Conservation (phyloP, 2,113 vertebrate species). For the Dunckerocampus dactyliophorus region DNA sequence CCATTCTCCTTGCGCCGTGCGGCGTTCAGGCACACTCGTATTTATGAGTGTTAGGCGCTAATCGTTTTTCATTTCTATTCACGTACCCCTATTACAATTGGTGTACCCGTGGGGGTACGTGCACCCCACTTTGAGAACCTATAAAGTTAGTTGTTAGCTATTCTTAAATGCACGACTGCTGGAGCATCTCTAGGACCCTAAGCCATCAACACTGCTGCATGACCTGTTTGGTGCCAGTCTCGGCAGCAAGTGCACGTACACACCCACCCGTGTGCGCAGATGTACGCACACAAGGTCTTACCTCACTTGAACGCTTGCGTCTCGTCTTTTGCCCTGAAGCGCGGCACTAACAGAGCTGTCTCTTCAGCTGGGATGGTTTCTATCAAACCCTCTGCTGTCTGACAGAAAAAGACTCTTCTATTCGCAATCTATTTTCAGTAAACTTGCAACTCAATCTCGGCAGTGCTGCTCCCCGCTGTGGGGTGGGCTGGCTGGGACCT, state of each 20-base stretch:
- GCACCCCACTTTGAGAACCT: no score
- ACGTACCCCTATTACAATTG: no score
- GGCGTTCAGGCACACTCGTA: no score
- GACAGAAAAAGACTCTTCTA: slow-evolving; percentile 48
- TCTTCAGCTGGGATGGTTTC: slow-evolving; percentile 36
- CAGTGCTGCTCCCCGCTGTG: slow-evolving; percentile 42
- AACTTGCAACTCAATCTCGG: slow-evolving; percentile 71
- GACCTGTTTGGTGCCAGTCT: slow-evolving; percentile 13
- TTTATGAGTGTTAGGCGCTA: no score
- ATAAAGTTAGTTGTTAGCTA: no score
- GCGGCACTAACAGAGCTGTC: slow-evolving; percentile 39
- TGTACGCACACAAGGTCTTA: slow-evolving; percentile 38
- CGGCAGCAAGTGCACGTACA: background rate
- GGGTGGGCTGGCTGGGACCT: slow-evolving; percentile 20
- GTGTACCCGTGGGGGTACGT: no score
- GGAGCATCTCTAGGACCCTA: background rate
- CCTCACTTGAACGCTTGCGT: slow-evolving; percentile 50
- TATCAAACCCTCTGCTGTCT: slow-evolving; percentile 52
- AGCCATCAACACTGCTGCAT: slow-evolving; percentile 8
- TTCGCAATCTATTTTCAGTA: slow-evolving; percentile 72
- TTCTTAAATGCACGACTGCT: no score
- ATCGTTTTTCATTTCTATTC: no score
- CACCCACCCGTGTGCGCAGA: background rate
- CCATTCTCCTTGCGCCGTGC: no score
- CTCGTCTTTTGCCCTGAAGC: slow-evolving; percentile 36